These are phyloP conservation scores for Cryptoblepharus egeriae DNA, from an alignment of 2,797 vertebrate genomes.

Conservation along the genomic window DNA sequence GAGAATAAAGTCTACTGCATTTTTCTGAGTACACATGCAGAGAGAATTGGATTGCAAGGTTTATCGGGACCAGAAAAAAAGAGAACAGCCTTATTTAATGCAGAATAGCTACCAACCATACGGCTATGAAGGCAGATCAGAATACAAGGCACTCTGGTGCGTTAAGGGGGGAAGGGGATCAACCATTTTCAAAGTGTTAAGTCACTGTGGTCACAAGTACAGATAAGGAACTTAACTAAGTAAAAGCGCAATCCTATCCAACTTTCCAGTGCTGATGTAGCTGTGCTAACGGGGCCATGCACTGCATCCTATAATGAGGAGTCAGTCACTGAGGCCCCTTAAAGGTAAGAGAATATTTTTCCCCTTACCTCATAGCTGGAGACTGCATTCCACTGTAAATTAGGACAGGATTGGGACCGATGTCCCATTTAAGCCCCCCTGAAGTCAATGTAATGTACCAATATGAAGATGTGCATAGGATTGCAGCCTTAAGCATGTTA, in stretches of 20 bases:
- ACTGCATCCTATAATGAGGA: too few species aligned
- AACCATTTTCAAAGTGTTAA: neutral
- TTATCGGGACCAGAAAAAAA: neutral
- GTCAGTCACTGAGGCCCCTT: too few species aligned
- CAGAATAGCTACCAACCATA: neutral
- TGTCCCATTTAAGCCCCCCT: too few species aligned
- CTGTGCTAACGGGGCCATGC: too few species aligned
- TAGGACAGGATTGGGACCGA: too few species aligned
- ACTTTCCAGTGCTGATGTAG: too few species aligned
- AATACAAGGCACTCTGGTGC: neutral
- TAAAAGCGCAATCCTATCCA: too few species aligned
- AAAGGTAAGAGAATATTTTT: too few species aligned
- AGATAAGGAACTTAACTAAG: neutral
- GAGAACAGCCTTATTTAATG: neutral
- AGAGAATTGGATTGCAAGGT: neutral
- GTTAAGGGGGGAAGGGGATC: neutral
- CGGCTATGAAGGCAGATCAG: neutral
- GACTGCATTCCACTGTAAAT: too few species aligned
- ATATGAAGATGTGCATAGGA: too few species aligned
- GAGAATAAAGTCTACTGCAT: neutral
- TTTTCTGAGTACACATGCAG: neutral
- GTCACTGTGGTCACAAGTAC: neutral
- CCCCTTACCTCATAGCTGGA: too few species aligned
- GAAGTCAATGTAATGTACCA: too few species aligned
- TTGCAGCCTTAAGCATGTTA: neutral